These are phyloP conservation scores for Drosophila ficusphila DNA, from an alignment of 1,140 invertebrate genomes.

Conservation along the genomic window DNA sequence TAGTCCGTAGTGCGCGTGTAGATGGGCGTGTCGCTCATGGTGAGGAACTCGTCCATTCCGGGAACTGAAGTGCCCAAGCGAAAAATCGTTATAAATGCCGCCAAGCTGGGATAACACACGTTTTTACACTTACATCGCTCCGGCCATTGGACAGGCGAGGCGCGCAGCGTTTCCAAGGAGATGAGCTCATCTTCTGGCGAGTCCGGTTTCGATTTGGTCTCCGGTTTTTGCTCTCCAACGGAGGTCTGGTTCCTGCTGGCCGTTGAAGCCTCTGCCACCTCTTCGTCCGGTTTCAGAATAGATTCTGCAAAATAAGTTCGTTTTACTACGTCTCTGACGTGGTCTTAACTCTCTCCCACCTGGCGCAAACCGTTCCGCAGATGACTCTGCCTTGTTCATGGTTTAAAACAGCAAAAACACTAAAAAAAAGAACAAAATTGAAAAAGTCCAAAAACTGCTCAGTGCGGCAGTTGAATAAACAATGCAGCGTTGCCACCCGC, in stretches of 20 bases:
- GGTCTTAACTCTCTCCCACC: not conserved
- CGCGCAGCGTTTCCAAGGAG: constrained; percentile 94
- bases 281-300: constrained; percentile 13
- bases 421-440: not conserved
- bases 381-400: constrained; percentile 9
- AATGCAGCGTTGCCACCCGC: constrained; percentile 6
- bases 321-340: not conserved
- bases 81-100: constrained; percentile 13
- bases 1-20: constrained; percentile 85
- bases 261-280: constrained; percentile 1
- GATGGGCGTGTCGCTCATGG: constrained; percentile 84
- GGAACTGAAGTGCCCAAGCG: constrained; percentile 86
- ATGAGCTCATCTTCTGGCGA: constrained; percentile 85
- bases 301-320: constrained; percentile 15
- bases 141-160: constrained; percentile 96
- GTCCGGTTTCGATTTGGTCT: not conserved
- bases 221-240: not conserved
- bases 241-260: not conserved
- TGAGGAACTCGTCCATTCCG: constrained; percentile 90
- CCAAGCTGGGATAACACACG: not conserved
- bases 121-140: constrained; percentile 91
- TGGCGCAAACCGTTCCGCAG: constrained; percentile 15
- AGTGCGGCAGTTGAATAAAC: not conserved
- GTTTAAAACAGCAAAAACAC: not conserved
- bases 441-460: not conserved